phyloP scores from a whole-genome alignment of 2,113 vertebrate species.

The Pantherophis guttatus region DNA sequence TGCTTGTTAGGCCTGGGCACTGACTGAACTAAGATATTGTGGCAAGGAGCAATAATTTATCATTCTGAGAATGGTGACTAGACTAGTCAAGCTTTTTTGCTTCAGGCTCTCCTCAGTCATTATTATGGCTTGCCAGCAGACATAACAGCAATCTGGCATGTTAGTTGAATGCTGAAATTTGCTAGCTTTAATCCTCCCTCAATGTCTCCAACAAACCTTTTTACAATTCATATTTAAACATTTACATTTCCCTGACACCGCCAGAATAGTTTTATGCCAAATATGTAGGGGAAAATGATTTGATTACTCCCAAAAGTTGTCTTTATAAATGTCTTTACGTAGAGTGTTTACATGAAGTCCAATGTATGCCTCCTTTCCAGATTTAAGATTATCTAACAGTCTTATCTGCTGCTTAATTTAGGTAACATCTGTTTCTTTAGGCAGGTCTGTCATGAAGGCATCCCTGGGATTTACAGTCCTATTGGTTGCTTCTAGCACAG shows the following conservation, averaged over 20 bases:
- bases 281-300: neutral
- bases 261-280: neutral
- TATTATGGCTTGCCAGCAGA: neutral
- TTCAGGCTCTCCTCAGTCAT: neutral
- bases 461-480: neutral
- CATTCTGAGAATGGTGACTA: neutral
- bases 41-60: neutral
- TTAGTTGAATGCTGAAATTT: neutral
- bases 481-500: neutral
- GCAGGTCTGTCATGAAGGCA: neutral
- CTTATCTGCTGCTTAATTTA: neutral
- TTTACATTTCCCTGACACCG: neutral
- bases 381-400: neutral
- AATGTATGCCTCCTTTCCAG: neutral
- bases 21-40: neutral
- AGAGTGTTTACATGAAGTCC: neutral
- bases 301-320: neutral
- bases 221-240: neutral
- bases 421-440: neutral
- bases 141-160: neutral
- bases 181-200: neutral
- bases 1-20: neutral
- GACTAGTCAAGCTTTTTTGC: neutral
- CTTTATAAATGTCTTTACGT: neutral
- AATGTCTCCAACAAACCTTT: neutral